A percentile compares a stretch with the other conserved stretches of the same genome.
These are phyloP conservation scores for Celastrina argiolus DNA, from an alignment of 2,888 invertebrate genomes.

Conservation along the genomic window DNA sequence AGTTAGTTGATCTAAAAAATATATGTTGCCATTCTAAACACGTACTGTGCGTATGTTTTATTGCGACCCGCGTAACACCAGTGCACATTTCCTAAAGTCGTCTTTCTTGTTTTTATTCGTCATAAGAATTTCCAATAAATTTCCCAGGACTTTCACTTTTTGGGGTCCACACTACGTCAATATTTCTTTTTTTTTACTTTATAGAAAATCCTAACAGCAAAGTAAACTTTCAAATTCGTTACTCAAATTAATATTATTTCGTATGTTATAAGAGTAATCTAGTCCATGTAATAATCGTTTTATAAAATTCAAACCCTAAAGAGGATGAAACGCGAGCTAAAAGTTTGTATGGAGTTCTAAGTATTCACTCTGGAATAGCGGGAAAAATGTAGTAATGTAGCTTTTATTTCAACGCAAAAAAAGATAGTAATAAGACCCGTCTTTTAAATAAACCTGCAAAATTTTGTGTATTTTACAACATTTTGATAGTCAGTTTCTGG, in stretches of 20 bases:
- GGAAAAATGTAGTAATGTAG: no score
- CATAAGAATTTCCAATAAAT: constrained; percentile 17
- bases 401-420: no score
- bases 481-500: neutral
- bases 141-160: neutral
- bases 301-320: no score
- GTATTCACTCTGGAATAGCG: no score
- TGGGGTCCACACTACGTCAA: neutral
- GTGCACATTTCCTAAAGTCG: constrained; percentile 14
- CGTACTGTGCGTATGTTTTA: constrained; percentile 19
- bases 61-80: constrained; percentile 20
- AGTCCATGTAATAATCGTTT: no score
- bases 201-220: neutral
- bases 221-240: no score
- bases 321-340: no score
- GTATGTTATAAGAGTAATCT: no score
- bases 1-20: constrained; percentile 15
- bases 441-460: neutral
- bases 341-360: no score
- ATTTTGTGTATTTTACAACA: neutral
- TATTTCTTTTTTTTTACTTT: neutral
- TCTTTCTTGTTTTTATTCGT: constrained; percentile 11
- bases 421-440: no score
- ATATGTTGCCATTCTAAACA: constrained; percentile 10
- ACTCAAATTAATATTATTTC: no score